Evolutionary conservation across 2,888 invertebrate species (phyloP), one percentile per base, ranked within the genome.

Genomic region (Cheilosia grossa): DNA sequence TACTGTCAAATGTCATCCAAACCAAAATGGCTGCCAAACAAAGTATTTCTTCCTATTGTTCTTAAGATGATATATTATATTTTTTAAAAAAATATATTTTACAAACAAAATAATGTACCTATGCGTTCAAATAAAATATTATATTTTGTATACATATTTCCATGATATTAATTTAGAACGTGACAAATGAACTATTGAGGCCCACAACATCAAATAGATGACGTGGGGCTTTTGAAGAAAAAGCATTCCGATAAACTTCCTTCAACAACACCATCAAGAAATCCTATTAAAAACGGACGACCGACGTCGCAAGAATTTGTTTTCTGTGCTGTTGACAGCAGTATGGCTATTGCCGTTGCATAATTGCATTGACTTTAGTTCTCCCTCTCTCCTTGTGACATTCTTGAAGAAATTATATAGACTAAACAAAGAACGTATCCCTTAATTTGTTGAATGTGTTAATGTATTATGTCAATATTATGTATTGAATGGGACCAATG

Each of bases 401-500:
- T 30, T 66, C 17, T 53, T 27, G n/a, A 66, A 17, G 19, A 37
- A 13, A 37, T 37, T 37, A 67, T 67, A 42, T 69, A 69, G 56
- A 54, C 44, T 56, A 69, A 69, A 69, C 69, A 69, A 69, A 44
- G 51, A 69, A 69, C 30, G 69, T 44, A 56, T 72, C 58, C 15
- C 21, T 51, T 58, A 56, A 63, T 63, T 63, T 69, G 69, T 69
- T 75, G 63, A 64, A 75, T 70, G 70, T 70, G 70, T 70, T 42
- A 64, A 75, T 66, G 64, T 37, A 17, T 33, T 66, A 54, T 56
- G 82, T 77, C 77, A 72, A 82, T 72, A 72, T 77, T 77, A 54
- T 82, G 40, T 27, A 58, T 49, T 66, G 72, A 72, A 72, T 72
- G 77, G 66, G 42, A 77, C 54, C 66, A 72, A 64, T 82, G 77